Conservation (phyloP, 2,888 invertebrate species). For the Elgonia sp. region DNA sequence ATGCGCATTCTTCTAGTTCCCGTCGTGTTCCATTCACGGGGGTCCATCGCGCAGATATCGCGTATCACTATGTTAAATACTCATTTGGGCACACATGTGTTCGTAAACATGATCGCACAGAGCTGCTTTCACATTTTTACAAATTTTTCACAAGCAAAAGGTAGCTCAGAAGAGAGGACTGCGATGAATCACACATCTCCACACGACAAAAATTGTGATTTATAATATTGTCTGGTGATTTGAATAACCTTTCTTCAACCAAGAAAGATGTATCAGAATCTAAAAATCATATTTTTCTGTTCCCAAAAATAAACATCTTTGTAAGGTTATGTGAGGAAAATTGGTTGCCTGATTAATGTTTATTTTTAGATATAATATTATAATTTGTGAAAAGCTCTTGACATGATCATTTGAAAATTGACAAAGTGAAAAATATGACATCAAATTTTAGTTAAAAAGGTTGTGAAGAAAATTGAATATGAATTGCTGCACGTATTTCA, state of each 20-base stretch:
- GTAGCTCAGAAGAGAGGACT: background rate
- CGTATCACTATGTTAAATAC: conserved; percentile 65
- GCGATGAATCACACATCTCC: conserved; percentile 47
- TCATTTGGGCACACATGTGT: conserved; percentile 32
- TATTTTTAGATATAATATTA: too few species aligned
- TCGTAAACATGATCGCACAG: conserved; percentile 1
- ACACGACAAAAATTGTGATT: conserved; percentile 22
- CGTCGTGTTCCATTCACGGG: conserved; percentile 67
- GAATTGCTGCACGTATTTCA: too few species aligned
- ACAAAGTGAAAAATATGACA: too few species aligned
- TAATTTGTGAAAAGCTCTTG: too few species aligned
- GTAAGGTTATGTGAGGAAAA: background rate
- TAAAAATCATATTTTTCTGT: conserved; percentile 25
- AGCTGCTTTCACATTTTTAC: conserved; percentile 45
- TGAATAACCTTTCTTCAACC: conserved; percentile 23
- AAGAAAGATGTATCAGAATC: background rate
- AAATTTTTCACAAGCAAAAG: conserved; percentile 12
- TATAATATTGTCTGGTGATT: conserved; percentile 27
- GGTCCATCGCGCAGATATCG: conserved; percentile 59
- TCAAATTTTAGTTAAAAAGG: too few species aligned
- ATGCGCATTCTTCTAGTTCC: conserved; percentile 57
- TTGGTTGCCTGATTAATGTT: too few species aligned
- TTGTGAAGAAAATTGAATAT: too few species aligned
- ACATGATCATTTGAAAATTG: too few species aligned
- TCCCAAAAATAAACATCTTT: background rate